phyloP scores from a whole-genome alignment of 2,113 vertebrate genomes.

The Atlantisia rogersi region DNA sequence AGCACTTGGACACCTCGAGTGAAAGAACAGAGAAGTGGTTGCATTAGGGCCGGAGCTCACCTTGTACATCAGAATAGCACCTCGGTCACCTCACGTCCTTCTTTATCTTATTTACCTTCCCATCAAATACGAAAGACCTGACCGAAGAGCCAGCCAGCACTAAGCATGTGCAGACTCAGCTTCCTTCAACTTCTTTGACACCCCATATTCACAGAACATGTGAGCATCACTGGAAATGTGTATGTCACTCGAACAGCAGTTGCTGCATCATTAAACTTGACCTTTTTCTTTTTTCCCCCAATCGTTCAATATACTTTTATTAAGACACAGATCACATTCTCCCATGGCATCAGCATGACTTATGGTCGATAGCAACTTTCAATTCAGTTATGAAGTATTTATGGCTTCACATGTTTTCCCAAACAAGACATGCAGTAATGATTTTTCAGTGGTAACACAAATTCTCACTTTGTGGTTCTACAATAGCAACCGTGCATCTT shows the following conservation, averaged over 20 bases:
- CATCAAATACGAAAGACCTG: background rate
- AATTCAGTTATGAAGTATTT: background rate
- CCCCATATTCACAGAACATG: background rate
- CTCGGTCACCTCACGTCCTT: background rate
- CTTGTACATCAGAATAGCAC: background rate
- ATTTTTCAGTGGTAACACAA: background rate
- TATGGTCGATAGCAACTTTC: background rate
- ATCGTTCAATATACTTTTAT: background rate
- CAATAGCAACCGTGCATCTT: background rate
- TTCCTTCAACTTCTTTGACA: background rate
- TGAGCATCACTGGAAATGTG: background rate
- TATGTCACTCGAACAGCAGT: background rate
- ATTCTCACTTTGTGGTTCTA: background rate
- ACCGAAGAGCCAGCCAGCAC: background rate
- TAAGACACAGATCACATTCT: background rate
- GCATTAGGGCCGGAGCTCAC: background rate
- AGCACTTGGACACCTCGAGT: slow-evolving; percentile 92
- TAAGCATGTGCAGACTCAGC: background rate
- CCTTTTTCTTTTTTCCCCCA: no score
- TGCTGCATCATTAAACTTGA: background rate
- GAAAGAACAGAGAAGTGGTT: background rate
- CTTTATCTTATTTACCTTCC: background rate
- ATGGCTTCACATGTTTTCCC: background rate
- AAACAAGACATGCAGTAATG: background rate
- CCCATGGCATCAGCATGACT: background rate